A percentile compares a stretch with the other conserved stretches of the same genome.
Conservation (phyloP, 92 coral and sea anemone species). For the Porites divaricata region DNA sequence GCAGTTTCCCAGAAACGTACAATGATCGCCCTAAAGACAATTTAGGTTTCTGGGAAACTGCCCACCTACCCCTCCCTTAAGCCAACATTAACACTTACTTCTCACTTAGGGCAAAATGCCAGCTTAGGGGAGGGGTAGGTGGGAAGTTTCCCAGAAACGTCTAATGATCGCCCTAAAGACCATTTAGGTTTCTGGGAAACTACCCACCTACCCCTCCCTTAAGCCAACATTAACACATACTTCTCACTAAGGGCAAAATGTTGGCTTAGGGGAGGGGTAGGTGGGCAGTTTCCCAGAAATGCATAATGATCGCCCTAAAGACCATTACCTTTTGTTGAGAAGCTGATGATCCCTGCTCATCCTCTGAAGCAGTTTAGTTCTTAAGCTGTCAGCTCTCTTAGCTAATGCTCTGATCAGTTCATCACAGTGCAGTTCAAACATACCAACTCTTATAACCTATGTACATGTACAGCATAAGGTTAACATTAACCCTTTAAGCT, state of each 20-base stretch:
- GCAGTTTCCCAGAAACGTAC: not conserved
- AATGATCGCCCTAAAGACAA: not conserved
- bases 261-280: too few species aligned
- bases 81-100: too few species aligned
- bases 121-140: too few species aligned
- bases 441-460: slow-evolving; percentile 94
- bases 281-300: not conserved
- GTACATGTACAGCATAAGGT: too few species aligned
- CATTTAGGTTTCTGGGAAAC: too few species aligned
- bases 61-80: too few species aligned
- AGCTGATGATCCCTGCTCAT: slow-evolving; percentile 98
- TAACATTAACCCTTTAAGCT: too few species aligned
- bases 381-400: slow-evolving; percentile 89
- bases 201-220: too few species aligned
- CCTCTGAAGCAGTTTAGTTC: slow-evolving; percentile 91
- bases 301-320: not conserved
- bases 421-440: slow-evolving; percentile 99
- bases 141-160: not conserved
- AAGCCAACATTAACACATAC: too few species aligned
- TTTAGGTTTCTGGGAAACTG: not conserved
- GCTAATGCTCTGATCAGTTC: slow-evolving; percentile 95
- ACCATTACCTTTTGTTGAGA: slow-evolving; percentile 83
- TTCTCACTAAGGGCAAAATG: too few species aligned
- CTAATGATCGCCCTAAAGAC: not conserved
- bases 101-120: too few species aligned